A percentile compares a stretch with the other conserved stretches of the same genome.
phyloP scores from a whole-genome alignment of 2,888 invertebrate genomes.

The Cryptophagus acutangulus region DNA sequence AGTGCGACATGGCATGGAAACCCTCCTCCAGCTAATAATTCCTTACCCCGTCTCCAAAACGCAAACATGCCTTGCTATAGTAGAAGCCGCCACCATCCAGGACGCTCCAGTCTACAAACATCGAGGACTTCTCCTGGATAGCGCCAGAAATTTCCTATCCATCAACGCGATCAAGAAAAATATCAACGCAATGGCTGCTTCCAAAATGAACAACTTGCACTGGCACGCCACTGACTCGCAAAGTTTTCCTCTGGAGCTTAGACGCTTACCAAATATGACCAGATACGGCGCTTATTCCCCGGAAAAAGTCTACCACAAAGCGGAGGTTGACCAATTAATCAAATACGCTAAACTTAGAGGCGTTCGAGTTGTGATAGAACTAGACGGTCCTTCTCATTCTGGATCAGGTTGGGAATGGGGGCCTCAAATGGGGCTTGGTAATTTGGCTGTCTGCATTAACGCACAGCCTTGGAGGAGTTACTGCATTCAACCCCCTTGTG shows the following conservation, averaged over 20 bases:
- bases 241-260: conserved; percentile 81
- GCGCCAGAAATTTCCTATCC: conserved; percentile 82
- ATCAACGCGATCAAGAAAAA: conserved; percentile 63
- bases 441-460: conserved; percentile 63
- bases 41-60: conserved; percentile 31
- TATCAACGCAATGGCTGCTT: conserved; percentile 79
- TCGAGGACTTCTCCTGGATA: conserved; percentile 84
- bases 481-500: conserved; percentile 81
- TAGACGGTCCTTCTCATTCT: conserved; percentile 84
- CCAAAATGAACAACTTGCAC: conserved; percentile 88
- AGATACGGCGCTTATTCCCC: conserved; percentile 69
- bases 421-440: conserved; percentile 53
- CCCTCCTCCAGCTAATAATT: conserved; percentile 64
- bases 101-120: conserved; percentile 80
- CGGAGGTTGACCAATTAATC: conserved; percentile 63
- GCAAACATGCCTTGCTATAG: conserved; percentile 53
- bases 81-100: conserved; percentile 58
- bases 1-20: conserved; percentile 71
- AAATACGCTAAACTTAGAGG: conserved; percentile 75
- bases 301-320: conserved; percentile 61
- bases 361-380: conserved; percentile 79
- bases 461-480: conserved; percentile 64
- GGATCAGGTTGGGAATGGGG: conserved; percentile 88
- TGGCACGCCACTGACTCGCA: conserved; percentile 91
- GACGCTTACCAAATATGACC: conserved; percentile 69